These are phyloP conservation scores for Scelioninae gen. 1 DNA, from an alignment of 2,888 invertebrate genomes.

Conservation along the genomic window DNA sequence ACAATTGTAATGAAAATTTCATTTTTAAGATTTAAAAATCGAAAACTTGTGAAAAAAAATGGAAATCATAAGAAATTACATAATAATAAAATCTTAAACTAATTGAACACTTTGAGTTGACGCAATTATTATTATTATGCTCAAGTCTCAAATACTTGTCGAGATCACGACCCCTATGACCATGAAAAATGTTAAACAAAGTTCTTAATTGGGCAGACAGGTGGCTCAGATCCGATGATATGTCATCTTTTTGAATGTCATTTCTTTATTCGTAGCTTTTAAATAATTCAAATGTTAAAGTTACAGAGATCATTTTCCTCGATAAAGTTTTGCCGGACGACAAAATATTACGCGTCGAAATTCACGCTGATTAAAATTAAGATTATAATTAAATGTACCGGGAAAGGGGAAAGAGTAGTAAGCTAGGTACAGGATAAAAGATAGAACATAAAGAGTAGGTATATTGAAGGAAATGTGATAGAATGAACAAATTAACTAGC, in stretches of 20 bases:
- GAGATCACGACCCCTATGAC: slow-evolving; percentile 24
- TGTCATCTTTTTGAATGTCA: slow-evolving; percentile 75
- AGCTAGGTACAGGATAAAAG: slow-evolving; percentile 59
- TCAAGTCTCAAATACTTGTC: slow-evolving; percentile 52
- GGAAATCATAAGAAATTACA: background rate
- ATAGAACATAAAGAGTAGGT: slow-evolving; percentile 46
- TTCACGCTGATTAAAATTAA: slow-evolving; percentile 61
- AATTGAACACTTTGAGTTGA: background rate
- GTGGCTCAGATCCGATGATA: slow-evolving; percentile 80
- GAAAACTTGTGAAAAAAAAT: background rate
- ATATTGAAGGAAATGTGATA: slow-evolving; percentile 38
- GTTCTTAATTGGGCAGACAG: slow-evolving; percentile 70
- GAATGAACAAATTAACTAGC: slow-evolving; percentile 14
- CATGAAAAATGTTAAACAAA: slow-evolving; percentile 40
- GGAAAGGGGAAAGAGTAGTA: slow-evolving; percentile 59
- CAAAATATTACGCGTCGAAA: slow-evolving; percentile 77
- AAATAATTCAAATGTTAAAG: slow-evolving; percentile 83
- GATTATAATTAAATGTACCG: slow-evolving; percentile 36
- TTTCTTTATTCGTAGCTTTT: slow-evolving; percentile 76
- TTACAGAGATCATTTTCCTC: slow-evolving; percentile 84
- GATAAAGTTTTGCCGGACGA: slow-evolving; percentile 80
- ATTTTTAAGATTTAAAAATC: too few relatives aligned
- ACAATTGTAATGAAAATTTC: too few relatives aligned
- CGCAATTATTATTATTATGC: slow-evolving; percentile 12
- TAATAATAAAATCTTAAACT: background rate